Evolutionary conservation across 2,113 vertebrate genomes (phyloP), one percentile per base, ranked within the genome.

Genomic region (Vanacampus margaritifer): DNA sequence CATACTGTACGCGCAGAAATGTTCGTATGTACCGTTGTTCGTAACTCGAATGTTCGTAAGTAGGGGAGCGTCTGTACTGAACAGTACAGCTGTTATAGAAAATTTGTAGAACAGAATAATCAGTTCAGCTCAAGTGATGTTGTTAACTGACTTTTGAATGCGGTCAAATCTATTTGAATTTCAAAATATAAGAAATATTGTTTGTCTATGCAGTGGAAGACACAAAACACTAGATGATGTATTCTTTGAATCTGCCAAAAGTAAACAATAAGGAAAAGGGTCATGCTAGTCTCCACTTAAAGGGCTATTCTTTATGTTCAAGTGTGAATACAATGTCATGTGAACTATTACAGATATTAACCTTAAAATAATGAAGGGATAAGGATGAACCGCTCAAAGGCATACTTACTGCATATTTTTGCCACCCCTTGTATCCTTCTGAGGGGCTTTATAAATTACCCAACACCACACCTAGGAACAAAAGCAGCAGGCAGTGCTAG

Each of bases 391-490:
- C 50, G 69, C 69, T 65, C 63, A 68, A 1, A 48, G 69, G 54
- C 41, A 64, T 68, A 64, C 53, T 70, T 67, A 77, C 14, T 43
- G 35, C 71, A 78, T 76, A 69, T 64, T 74, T 69, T 51, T 56
- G 71, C 60, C 1, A 13, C 37, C 4, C 12, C 6, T 50, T 24
- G 13, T 24, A 43, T 71, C 43, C 21, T 48, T 11, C 23, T 66
- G 64, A 72, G 11, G 53, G 21, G 41, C 14, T 10, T 63, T 51
- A 32, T 71, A 67, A 81, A 75, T 76, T 61, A 62, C 63, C 68
- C 63, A 79, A 62, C 28, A 76, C 62, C 64, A 79, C 64, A 80
- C 79, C 74, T 84, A 32, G 57, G 6, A 19, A 57, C 54, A 80
- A 80, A 60, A 71, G 36, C 70, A 71, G 48, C 61, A 64, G 68